Conservation (phyloP, 2,888 invertebrate species). For the Lamproptera curius region DNA sequence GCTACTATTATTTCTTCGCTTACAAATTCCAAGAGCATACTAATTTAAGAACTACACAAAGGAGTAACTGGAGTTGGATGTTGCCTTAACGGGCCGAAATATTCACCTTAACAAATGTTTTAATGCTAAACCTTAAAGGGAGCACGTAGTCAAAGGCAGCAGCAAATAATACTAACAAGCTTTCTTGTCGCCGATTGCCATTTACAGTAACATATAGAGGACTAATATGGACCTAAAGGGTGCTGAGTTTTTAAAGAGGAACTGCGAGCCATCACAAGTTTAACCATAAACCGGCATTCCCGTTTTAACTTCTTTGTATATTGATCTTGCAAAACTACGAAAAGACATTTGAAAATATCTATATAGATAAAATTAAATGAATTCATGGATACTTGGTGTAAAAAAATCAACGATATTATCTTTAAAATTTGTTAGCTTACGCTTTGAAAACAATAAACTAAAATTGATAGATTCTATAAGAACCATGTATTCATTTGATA, state of each 20-base stretch:
- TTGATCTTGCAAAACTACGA: too few relatives aligned
- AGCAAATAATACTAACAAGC: constrained; percentile 51
- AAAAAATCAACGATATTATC: too few relatives aligned
- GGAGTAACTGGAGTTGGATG: constrained; percentile 6
- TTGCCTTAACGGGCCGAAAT: constrained; percentile 16
- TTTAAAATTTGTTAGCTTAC: too few relatives aligned
- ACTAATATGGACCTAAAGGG: background rate
- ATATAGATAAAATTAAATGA: too few relatives aligned
- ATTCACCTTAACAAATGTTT: constrained; percentile 28
- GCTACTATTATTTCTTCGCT: background rate
- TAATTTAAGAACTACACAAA: constrained; percentile 8
- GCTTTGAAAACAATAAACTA: too few relatives aligned
- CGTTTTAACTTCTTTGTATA: too few relatives aligned
- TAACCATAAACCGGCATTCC: too few relatives aligned
- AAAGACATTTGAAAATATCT: too few relatives aligned
- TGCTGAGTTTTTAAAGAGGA: constrained; percentile 29
- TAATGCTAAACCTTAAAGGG: constrained; percentile 38
- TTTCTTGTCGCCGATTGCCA: constrained; percentile 30
- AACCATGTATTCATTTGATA: too few relatives aligned
- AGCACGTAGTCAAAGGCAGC: constrained; percentile 33
- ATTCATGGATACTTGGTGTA: too few relatives aligned
- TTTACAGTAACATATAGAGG: constrained; percentile 16
- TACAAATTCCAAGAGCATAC: constrained; percentile 7
- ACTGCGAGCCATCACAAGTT: background rate
- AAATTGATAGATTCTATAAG: too few relatives aligned